These are phyloP conservation scores for Aphrocallistes beatrix DNA, from an alignment of 37 sponge, comb jelly and placozoan genomes.

Conservation along the genomic window DNA sequence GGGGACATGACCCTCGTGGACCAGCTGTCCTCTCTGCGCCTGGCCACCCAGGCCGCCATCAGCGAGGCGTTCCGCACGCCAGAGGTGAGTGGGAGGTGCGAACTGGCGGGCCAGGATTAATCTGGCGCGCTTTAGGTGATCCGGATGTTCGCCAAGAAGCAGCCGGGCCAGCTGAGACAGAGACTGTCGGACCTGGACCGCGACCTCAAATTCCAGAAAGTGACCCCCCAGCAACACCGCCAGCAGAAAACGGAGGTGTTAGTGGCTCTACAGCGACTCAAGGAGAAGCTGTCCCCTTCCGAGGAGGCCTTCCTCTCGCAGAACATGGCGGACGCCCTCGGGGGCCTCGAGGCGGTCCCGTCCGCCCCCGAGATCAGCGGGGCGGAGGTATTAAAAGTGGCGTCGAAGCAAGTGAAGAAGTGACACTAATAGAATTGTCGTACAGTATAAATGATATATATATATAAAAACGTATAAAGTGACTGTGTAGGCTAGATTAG, in stretches of 20 bases:
- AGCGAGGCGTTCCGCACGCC: slow-evolving; percentile 98
- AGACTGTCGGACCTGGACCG: slow-evolving; percentile 74
- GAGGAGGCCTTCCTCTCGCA: slow-evolving; percentile 67
- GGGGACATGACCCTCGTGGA: slow-evolving; percentile 84
- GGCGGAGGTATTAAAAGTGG: slow-evolving; percentile 56
- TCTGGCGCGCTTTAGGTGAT: slow-evolving; percentile 31
- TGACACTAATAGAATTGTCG: slow-evolving; percentile 33
- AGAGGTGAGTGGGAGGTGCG: slow-evolving; percentile 31
- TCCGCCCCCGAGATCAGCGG: slow-evolving; percentile 24
- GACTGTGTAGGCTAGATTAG: no score
- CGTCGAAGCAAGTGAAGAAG: slow-evolving; percentile 55
- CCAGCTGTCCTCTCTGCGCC: slow-evolving; percentile 33
- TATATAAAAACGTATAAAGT: neutral
- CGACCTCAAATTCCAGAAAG: slow-evolving; percentile 77
- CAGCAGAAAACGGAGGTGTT: slow-evolving; percentile 78
- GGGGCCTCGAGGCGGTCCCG: slow-evolving; percentile 61
- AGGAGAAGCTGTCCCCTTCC: slow-evolving; percentile 70
- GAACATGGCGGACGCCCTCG: slow-evolving; percentile 62
- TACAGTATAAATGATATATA: neutral
- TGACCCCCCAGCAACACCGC: slow-evolving; percentile 49
- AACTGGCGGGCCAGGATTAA: neutral
- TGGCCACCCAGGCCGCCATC: slow-evolving; percentile 95
- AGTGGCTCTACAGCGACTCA: slow-evolving; percentile 70
- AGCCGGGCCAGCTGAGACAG: slow-evolving; percentile 88
- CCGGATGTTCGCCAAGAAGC: slow-evolving; percentile 88